Conservation (phyloP, 1,140 invertebrate species). For the Neotoxoptera formosana region DNA sequence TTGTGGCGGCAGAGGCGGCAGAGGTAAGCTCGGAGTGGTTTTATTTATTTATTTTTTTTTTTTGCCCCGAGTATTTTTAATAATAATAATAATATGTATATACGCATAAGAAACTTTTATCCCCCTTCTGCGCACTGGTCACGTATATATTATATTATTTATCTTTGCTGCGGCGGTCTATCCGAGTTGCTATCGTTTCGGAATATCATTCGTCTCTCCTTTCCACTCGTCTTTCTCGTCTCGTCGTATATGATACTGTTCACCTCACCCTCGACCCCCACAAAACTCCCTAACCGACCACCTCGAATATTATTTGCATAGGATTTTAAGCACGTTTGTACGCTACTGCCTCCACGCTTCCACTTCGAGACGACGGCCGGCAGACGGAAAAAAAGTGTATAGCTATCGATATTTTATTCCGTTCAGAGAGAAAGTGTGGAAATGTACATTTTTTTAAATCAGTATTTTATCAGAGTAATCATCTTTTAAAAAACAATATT, state of each 20-base stretch:
- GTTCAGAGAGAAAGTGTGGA: background rate
- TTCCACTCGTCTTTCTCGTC: slow-evolving; percentile 8
- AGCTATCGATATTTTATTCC: background rate
- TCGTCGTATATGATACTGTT: background rate
- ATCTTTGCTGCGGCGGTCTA: background rate
- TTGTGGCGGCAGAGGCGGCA: background rate
- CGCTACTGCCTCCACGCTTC: background rate
- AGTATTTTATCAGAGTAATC: background rate
- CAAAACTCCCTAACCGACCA: background rate
- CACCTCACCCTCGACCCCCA: background rate
- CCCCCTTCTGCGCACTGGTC: background rate
- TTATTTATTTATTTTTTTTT: slow-evolving; percentile 14
- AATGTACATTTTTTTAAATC: background rate
- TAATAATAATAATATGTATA: background rate
- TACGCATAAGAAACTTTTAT: slow-evolving; percentile 6
- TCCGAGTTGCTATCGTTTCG: background rate
- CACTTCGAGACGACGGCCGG: background rate
- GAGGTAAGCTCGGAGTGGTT: background rate
- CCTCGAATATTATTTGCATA: slow-evolving; percentile 41
- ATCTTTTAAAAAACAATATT: background rate
- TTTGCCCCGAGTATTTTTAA: background rate
- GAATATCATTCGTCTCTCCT: slow-evolving; percentile 27
- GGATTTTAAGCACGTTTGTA: slow-evolving; percentile 41
- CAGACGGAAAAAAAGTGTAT: background rate
- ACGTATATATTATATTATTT: slow-evolving; percentile 40